Conservation (phyloP, 1,140 invertebrate genomes). For the Trinorchestia longiramus region DNA sequence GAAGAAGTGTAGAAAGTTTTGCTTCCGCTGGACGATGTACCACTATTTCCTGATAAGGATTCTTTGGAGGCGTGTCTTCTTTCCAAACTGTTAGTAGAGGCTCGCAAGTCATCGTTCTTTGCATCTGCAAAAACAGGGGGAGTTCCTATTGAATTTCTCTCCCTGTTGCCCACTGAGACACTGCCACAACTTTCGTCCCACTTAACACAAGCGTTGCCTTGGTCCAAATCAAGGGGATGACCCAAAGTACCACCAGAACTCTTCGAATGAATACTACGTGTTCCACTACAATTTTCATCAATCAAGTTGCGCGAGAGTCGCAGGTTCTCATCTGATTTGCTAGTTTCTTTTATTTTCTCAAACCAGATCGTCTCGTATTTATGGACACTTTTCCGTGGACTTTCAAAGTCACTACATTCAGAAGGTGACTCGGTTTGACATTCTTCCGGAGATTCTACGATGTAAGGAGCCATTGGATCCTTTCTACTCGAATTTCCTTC, state of each 20-base stretch:
- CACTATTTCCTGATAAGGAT: not conserved
- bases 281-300: not conserved
- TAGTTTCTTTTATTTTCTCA: conserved; percentile 59
- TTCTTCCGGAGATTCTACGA: conserved; percentile 44
- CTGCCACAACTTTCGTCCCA: not conserved
- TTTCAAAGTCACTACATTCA: not conserved
- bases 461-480: not conserved
- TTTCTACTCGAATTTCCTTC: not conserved
- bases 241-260: not conserved
- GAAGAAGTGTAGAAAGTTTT: not conserved
- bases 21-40: not conserved
- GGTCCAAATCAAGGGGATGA: not conserved
- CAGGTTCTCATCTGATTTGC: conserved; percentile 14
- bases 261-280: not conserved
- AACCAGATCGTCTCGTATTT: conserved; percentile 67
- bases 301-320: not conserved
- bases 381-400: conserved; percentile 58
- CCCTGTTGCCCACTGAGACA: not conserved
- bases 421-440: not conserved
- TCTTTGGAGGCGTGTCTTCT: conserved; percentile 6
- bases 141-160: not conserved
- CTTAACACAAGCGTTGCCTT: not conserved
- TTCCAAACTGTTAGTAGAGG: not conserved
- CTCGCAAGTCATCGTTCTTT: not conserved
- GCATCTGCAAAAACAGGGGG: not conserved